Base-by-base conservation (phyloP, 1,140 invertebrate genomes). In the Pseudomyrmex gracilis region DNA sequence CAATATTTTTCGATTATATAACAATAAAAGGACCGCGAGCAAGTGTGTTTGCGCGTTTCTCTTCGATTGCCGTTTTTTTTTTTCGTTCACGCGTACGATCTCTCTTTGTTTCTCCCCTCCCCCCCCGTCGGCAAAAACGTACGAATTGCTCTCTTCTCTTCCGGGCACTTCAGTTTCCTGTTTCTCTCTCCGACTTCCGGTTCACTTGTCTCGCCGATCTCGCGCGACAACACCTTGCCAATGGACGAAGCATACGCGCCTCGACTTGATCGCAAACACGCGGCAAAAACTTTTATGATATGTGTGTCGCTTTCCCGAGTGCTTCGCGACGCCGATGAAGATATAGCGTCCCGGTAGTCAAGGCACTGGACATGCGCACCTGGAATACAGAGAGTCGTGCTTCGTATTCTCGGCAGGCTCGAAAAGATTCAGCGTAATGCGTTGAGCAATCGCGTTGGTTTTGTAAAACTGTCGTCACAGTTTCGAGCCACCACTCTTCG, bases 281-380 rank as follows among this genome's bases (percentile, higher is more conserved):
- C 86, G 88, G 87, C 78, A 78, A 87, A 84, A 88, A 87, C 90
- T 88, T 88, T 34, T 34, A 34, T 88, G 87, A 89, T 91, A 90
- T 90, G 89, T 87, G 88, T 86, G 73, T 84, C 85, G 86, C 78
- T 68, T 58, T 58, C 60, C 70, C 73, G 45, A 45, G 77, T 73
- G 84, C 82, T 71, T 76, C 87, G 91, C 87, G 82, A 70, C 61
- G 82, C 76, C 84, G 87, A 85, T 73, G 63, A 80, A 84, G 82
- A 67, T 84, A 85, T 83, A 84, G 87, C 89, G 92, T 93, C 90
- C 88, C 87, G 88, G 92, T 93, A 89, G 92, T 87, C 93, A 93
- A 93, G 92, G 93, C 90, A 93, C 92, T 91, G 92, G 83, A 91
- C 92, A 91, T 93, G 93, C 93, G 93, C 90, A 86, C 10, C 63